Percentiles rank a stretch among this genome's conserved stretches.
Conservation (phyloP, 2,113 vertebrate genomes). For the Amphilophus citrinellus region DNA sequence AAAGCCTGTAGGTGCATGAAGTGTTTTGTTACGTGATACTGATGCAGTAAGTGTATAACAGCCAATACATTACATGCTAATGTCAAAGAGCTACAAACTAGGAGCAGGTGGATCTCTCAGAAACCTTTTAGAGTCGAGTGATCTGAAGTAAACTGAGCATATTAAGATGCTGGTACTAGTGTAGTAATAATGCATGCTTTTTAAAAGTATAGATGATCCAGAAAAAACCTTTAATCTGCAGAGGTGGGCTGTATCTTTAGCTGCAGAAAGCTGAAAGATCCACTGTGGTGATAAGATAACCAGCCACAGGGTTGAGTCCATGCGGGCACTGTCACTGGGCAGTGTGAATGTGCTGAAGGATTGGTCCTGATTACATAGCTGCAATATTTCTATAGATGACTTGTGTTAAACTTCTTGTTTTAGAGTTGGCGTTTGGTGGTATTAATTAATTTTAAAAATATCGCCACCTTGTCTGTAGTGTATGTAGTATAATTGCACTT, state of each 20-base stretch:
- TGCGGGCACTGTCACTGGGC: neutral
- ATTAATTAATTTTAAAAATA: too few species aligned
- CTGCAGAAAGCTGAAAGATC: neutral
- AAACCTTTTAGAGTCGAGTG: neutral
- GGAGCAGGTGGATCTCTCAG: neutral
- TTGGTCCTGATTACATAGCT: accelerated
- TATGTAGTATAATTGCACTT: too few species aligned
- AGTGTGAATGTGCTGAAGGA: neutral
- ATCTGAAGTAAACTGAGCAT: neutral
- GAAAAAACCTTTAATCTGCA: neutral
- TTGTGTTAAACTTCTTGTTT: too few species aligned
- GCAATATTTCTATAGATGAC: neutral
- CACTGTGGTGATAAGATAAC: neutral
- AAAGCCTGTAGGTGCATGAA: neutral
- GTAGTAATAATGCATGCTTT: neutral
- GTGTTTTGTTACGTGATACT: neutral
- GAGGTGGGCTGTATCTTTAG: neutral
- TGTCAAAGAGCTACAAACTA: neutral
- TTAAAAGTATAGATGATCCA: neutral
- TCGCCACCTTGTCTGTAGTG: too few species aligned
- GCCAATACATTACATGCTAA: neutral
- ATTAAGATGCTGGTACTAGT: neutral
- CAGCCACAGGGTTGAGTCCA: neutral
- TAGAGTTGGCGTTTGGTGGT: too few species aligned
- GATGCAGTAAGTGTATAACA: neutral